phyloP scores from a whole-genome alignment of 2,797 vertebrate species.

The Numenius phaeopus region DNA sequence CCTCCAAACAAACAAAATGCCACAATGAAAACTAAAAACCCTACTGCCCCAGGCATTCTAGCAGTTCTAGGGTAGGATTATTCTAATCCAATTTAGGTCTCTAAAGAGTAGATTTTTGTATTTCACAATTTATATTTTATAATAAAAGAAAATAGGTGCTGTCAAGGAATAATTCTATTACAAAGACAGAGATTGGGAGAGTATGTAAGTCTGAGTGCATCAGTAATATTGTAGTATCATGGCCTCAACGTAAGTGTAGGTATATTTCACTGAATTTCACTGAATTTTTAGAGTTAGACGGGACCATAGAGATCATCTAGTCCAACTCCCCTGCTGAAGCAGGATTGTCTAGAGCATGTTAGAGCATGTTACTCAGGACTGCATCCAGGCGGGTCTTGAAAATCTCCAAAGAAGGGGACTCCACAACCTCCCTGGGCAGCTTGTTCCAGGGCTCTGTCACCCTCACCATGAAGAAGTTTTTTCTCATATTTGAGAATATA shows the following conservation, averaged over 20 bases:
- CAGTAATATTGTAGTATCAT: neutral
- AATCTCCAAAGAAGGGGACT: too few relatives aligned
- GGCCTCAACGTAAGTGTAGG: neutral
- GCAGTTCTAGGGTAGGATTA: neutral
- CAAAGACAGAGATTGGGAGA: neutral
- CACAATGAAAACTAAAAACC: neutral
- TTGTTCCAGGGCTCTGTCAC: too few relatives aligned
- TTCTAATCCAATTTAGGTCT: neutral
- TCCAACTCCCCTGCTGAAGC: too few relatives aligned
- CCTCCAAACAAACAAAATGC: rapidly evolving
- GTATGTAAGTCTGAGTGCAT: neutral
- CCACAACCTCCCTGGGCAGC: too few relatives aligned
- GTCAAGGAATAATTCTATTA: neutral
- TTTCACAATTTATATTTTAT: neutral
- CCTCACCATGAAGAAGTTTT: too few relatives aligned
- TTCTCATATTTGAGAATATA: too few relatives aligned
- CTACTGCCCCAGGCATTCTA: neutral
- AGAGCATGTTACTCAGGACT: too few relatives aligned
- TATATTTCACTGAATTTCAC: too few relatives aligned
- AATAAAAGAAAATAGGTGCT: neutral
- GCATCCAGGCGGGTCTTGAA: too few relatives aligned
- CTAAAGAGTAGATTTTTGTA: neutral
- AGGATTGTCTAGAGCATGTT: too few relatives aligned
- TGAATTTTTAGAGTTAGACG: too few relatives aligned
- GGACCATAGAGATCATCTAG: too few relatives aligned